Percentiles rank a stretch among this genome's conserved stretches.
Conservation (phyloP, 1,140 invertebrate genomes). For the Brachionus asplanchnoidis region DNA sequence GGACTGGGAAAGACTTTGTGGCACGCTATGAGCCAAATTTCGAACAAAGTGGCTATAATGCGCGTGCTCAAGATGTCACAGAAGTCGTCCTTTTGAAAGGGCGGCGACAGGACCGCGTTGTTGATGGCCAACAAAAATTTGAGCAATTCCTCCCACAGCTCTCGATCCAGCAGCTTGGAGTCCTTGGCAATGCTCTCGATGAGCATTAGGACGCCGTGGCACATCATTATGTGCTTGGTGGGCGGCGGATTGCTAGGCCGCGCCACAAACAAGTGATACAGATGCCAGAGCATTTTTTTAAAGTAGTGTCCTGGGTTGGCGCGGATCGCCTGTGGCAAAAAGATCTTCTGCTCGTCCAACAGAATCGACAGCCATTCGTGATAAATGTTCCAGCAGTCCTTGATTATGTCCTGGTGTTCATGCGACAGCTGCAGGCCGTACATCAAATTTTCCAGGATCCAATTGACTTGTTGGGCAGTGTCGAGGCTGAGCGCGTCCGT, state of each 20-base stretch:
- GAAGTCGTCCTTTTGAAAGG: slow-evolving; percentile 81
- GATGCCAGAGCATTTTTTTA: slow-evolving; percentile 80
- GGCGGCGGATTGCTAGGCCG: slow-evolving; percentile 64
- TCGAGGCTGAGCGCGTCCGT: background rate
- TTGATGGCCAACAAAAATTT: slow-evolving; percentile 86
- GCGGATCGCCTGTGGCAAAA: slow-evolving; percentile 74
- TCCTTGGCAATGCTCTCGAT: slow-evolving; percentile 76
- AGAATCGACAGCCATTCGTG: slow-evolving; percentile 90
- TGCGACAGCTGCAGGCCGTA: slow-evolving; percentile 83
- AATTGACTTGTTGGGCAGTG: slow-evolving; percentile 27
- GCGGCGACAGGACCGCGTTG: slow-evolving; percentile 80
- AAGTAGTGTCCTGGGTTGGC: slow-evolving; percentile 86
- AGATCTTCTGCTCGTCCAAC: slow-evolving; percentile 66
- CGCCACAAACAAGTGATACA: slow-evolving; percentile 92
- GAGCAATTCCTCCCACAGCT: slow-evolving; percentile 84
- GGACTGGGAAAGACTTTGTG: slow-evolving; percentile 76
- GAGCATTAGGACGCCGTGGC: slow-evolving; percentile 83
- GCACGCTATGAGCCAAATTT: slow-evolving; percentile 89
- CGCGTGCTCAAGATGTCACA: slow-evolving; percentile 89
- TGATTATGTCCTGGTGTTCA: slow-evolving; percentile 82
- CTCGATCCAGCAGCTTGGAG: slow-evolving; percentile 70
- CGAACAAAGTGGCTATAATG: slow-evolving; percentile 84
- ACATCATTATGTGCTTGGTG: slow-evolving; percentile 85
- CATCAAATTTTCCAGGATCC: slow-evolving; percentile 67
- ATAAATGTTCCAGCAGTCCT: slow-evolving; percentile 92